A percentile compares a stretch with the other conserved stretches of the same genome.
Evolutionary conservation across 2,888 invertebrate genomes (phyloP).

Genomic region (Lypha dubia): DNA sequence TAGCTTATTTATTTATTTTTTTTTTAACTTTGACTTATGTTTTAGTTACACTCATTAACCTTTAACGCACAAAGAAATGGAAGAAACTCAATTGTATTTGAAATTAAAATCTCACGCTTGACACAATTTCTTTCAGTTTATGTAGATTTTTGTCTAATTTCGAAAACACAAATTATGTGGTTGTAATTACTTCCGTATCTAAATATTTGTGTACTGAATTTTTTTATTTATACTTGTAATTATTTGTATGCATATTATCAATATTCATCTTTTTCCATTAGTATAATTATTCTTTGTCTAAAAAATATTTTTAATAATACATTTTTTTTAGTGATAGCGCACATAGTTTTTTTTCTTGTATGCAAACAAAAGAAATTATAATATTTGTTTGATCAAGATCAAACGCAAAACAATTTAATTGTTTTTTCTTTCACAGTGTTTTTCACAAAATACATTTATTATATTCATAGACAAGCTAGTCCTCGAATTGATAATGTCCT

Average conservation of each 20-base stretch:
- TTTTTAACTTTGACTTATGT: constrained; percentile 11
- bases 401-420: not conserved
- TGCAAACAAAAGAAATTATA: constrained; percentile 6
- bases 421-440: not conserved
- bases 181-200: constrained; percentile 61
- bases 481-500: too few species aligned
- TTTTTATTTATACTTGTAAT: not conserved
- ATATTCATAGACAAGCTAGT: too few species aligned
- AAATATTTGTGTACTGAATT: not conserved
- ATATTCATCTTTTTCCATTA: constrained; percentile 61
- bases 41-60: constrained; percentile 46
- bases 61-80: not conserved
- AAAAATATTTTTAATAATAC: not conserved
- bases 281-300: constrained; percentile 43
- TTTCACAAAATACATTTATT: too few species aligned
- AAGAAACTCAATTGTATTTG: not conserved
- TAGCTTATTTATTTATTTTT: not conserved
- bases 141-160: constrained; percentile 16
- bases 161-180: constrained; percentile 22
- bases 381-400: constrained; percentile 1
- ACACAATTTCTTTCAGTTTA: constrained; percentile 24
- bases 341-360: not conserved
- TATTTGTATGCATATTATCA: constrained; percentile 38
- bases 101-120: constrained; percentile 57
- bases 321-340: not conserved